Evolutionary conservation across 2,888 invertebrate genomes (phyloP).

Genomic region (Himalopsyche kuldschensis): DNA sequence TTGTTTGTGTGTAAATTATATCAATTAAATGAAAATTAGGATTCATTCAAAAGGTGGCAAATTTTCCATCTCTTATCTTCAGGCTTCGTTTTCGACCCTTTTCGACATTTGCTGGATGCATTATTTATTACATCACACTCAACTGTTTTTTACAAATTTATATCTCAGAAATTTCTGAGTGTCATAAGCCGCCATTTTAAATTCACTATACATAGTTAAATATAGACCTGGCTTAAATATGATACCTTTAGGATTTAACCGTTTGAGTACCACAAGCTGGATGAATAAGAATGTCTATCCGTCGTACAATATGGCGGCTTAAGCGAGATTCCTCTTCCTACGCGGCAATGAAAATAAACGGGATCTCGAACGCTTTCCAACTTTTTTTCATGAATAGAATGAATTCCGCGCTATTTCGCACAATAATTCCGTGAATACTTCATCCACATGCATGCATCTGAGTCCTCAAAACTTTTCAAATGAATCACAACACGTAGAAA

Average conservation of each 20-base stretch:
- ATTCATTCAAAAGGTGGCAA: too few relatives aligned
- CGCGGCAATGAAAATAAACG: slow-evolving; percentile 28
- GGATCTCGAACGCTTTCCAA: slow-evolving; percentile 6
- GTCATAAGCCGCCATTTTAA: too few relatives aligned
- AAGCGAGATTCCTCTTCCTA: slow-evolving; percentile 24
- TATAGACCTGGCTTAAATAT: too few relatives aligned
- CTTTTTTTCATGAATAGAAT: not conserved
- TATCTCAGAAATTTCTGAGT: too few relatives aligned
- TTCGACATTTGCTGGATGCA: too few relatives aligned
- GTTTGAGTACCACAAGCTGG: not conserved
- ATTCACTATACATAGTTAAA: too few relatives aligned
- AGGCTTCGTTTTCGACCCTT: not conserved
- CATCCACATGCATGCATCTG: not conserved
- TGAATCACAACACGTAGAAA: not conserved
- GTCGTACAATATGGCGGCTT: not conserved
- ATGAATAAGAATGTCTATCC: not conserved
- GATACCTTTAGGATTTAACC: not conserved
- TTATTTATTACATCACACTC: too few relatives aligned
- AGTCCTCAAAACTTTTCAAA: not conserved
- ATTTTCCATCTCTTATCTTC: too few relatives aligned
- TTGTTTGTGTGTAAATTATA: too few relatives aligned
- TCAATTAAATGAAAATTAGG: too few relatives aligned
- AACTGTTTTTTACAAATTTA: too few relatives aligned
- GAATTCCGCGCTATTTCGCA: not conserved
- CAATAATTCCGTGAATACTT: not conserved